Base-by-base conservation (phyloP, 2,888 invertebrate species). In the Oxytorus armatus region DNA sequence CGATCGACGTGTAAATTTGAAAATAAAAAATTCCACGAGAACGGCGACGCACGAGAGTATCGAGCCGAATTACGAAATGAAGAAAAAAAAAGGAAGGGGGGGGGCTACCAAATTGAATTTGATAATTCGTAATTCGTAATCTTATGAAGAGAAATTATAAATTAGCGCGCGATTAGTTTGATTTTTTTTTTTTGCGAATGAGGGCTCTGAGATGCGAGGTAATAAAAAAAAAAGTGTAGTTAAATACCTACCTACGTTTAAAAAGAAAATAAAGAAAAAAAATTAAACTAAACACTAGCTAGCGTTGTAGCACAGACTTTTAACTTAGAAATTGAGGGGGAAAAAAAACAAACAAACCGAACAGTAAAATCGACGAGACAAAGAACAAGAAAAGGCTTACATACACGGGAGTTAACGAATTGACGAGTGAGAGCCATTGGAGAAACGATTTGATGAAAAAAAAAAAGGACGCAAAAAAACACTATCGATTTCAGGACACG, bases 251-350 rank as follows among this genome's bases (percentile, higher is more conserved):
- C 29, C 53, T 42, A 65, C 49, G 51, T 51, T 47, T 25, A 42
- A 14, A 25, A 18, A 21, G 36, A 21, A 68, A 61, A 42, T 18
- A 42, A 59, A 66, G 7, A 47, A 53, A n/a, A 66, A 66, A 47
- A 61, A 76, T 51, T 79, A 73, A 80, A 63, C 53, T 72, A 61
- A 75, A 49, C 53, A 79, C 63, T 80, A 80, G 80, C 77, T 80
- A 80, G 77, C 73, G 68, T 73, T 57, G 80, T 80, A 80, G 80
- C 68, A 49, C 80, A 80, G 80, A 68, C 77, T 80, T 77, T 77
- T 73, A 77, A 53, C 66, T 53, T 68, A 68, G 51, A 68, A 68
- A 68, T 51, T 69, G 73, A 53, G 59, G 16, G 25, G 16, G 25
- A 61, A 63, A 44, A 61, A 55, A 36, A 36, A 53, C 36, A 18